Conservation (phyloP, 2,113 vertebrate species). For the Hypanus sabinus region DNA sequence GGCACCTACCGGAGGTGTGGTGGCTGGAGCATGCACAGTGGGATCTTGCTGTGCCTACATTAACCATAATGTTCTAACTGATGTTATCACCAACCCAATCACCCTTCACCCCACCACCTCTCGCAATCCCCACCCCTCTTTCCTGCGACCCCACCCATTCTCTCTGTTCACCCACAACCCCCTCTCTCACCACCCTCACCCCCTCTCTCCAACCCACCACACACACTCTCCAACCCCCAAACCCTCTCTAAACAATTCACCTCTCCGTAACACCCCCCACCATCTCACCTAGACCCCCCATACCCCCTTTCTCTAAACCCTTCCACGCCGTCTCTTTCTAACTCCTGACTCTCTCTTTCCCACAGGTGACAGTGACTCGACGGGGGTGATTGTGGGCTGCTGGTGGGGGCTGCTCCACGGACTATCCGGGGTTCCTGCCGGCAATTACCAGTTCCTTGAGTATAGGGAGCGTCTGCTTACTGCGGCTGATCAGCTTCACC, state of each 20-base stretch:
- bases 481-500: constrained; percentile 47
- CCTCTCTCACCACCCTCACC: too few relatives aligned
- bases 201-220: not conserved
- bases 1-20: too few relatives aligned
- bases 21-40: too few relatives aligned
- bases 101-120: too few relatives aligned
- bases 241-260: not conserved
- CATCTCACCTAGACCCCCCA: too few relatives aligned
- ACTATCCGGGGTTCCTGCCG: constrained; percentile 53
- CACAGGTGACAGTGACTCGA: constrained; percentile 71
- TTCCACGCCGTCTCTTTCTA: too few relatives aligned
- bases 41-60: too few relatives aligned
- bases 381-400: constrained; percentile 65
- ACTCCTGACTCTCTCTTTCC: not conserved
- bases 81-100: not conserved
- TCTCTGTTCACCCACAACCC: too few relatives aligned
- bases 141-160: too few relatives aligned
- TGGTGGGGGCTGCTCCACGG: constrained; percentile 65
- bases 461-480: constrained; percentile 56
- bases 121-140: too few relatives aligned
- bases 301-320: not conserved
- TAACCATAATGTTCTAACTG: too few relatives aligned
- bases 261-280: not conserved
- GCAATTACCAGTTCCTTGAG: constrained; percentile 63
- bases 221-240: too few relatives aligned